Conservation (phyloP, 2,888 invertebrate species). For the Augiades crinisus region DNA sequence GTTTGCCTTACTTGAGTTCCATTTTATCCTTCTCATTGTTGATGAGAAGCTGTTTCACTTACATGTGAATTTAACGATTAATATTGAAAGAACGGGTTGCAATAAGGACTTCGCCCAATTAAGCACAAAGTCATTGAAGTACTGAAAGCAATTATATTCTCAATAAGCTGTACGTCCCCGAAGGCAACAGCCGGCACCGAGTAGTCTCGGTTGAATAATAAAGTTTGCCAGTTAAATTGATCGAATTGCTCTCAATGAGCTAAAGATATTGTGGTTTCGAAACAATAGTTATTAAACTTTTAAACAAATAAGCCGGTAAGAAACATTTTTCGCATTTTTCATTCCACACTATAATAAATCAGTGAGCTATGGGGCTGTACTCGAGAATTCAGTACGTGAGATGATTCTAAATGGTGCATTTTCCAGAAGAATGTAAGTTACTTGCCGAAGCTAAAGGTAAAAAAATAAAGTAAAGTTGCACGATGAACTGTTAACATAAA, state of each 20-base stretch:
- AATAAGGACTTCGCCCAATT: constrained; percentile 4
- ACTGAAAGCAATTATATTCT: constrained; percentile 27
- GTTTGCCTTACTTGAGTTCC: constrained; percentile 36
- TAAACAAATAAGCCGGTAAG: not conserved
- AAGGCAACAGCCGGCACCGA: constrained; percentile 10
- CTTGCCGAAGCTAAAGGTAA: not conserved
- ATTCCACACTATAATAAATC: constrained; percentile 2
- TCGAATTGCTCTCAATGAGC: constrained; percentile 4
- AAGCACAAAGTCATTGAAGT: constrained; percentile 15
- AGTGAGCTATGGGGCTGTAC: not conserved
- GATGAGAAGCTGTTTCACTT: constrained; percentile 14
- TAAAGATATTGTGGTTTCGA: not conserved
- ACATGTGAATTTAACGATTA: constrained; percentile 13
- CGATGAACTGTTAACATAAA: not conserved
- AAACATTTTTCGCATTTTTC: constrained; percentile 1
- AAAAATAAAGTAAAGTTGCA: constrained; percentile 7
- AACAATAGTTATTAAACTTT: not conserved
- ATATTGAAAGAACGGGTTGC: constrained; percentile 1
- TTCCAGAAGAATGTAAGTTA: constrained; percentile 10
- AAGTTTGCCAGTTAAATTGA: constrained; percentile 20
- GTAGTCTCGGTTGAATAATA: constrained; percentile 6
- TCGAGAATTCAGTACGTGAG: constrained; percentile 18
- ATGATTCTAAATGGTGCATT: constrained; percentile 8
- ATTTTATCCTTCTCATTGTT: constrained; percentile 22
- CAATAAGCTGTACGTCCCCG: constrained; percentile 20